Percentiles rank a stretch among this genome's conserved stretches.
Conservation (phyloP, 2,113 vertebrate genomes). For the Scartelaos histophorus region DNA sequence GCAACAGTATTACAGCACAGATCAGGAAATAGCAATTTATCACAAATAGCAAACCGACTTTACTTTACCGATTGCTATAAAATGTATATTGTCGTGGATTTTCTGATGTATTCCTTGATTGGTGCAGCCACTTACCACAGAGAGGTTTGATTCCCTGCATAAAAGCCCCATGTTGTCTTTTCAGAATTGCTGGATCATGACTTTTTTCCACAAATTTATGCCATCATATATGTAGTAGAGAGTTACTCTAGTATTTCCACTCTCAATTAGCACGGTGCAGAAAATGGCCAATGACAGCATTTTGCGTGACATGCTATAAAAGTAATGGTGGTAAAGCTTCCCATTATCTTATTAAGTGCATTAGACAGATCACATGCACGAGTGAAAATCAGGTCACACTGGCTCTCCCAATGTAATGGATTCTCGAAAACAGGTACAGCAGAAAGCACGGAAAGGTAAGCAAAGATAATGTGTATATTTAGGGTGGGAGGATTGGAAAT, state of each 20-base stretch:
- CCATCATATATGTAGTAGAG: constrained; percentile 9
- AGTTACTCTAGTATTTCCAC: constrained; percentile 2
- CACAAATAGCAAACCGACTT: background rate
- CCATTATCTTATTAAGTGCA: constrained; percentile 13
- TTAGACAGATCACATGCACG: constrained; percentile 2
- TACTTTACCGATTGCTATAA: background rate
- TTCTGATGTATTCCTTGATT: background rate
- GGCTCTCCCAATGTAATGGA: constrained; percentile 36
- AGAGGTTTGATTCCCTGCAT: background rate
- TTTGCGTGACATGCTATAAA: constrained; percentile 10
- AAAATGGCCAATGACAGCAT: constrained; percentile 10
- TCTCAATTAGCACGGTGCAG: constrained; percentile 1
- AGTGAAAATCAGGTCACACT: constrained; percentile 30
- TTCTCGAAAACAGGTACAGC: constrained; percentile 38
- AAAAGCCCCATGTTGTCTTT: background rate
- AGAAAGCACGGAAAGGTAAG: background rate
- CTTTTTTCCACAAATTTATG: constrained; percentile 3
- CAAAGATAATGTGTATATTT: background rate
- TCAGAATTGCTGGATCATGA: constrained; percentile 2
- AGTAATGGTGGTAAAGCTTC: background rate
- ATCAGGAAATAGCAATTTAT: background rate
- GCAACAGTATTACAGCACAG: no score
- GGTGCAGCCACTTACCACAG: background rate
- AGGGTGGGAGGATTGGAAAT: no score
- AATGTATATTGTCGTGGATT: background rate